Evolutionary conservation across 2,888 invertebrate species (phyloP).

Genomic region (Melieria picta): DNA sequence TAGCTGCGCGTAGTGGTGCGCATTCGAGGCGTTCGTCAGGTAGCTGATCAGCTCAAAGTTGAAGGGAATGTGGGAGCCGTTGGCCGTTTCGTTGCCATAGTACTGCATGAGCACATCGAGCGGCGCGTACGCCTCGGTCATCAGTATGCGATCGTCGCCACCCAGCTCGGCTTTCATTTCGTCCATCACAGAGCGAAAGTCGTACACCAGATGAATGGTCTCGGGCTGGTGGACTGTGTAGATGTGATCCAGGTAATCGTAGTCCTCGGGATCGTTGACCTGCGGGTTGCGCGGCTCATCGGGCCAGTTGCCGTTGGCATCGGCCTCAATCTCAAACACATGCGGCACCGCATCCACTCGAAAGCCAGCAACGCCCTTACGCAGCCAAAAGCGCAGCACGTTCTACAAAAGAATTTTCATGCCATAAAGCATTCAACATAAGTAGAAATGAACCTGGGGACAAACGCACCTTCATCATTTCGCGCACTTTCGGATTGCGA

Average conservation of each 20-base stretch:
- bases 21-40: conserved; percentile 68
- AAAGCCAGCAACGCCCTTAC: conserved; percentile 83
- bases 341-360: conserved; percentile 74
- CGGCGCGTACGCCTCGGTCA: conserved; percentile 73
- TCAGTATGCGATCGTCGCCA: conserved; percentile 67
- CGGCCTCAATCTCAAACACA: conserved; percentile 54
- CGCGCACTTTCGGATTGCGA: conserved; percentile 67
- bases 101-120: conserved; percentile 70
- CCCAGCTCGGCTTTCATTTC: conserved; percentile 61
- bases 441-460: background rate
- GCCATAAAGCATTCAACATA: no score
- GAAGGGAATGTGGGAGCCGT: conserved; percentile 73
- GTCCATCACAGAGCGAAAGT: conserved; percentile 70
- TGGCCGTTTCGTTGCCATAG: conserved; percentile 67
- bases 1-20: conserved; percentile 68
- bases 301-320: conserved; percentile 55
- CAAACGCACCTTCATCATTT: conserved; percentile 68
- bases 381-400: conserved; percentile 79
- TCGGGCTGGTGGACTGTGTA: conserved; percentile 72
- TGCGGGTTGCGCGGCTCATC: conserved; percentile 69
- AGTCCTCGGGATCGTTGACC: conserved; percentile 67
- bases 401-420: conserved; percentile 51
- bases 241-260: conserved; percentile 69
- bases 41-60: conserved; percentile 73
- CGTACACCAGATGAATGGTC: conserved; percentile 69